Percentiles rank a stretch among this genome's conserved stretches.
Conservation (phyloP, 2,113 vertebrate species). For the Bungarus multicinctus region DNA sequence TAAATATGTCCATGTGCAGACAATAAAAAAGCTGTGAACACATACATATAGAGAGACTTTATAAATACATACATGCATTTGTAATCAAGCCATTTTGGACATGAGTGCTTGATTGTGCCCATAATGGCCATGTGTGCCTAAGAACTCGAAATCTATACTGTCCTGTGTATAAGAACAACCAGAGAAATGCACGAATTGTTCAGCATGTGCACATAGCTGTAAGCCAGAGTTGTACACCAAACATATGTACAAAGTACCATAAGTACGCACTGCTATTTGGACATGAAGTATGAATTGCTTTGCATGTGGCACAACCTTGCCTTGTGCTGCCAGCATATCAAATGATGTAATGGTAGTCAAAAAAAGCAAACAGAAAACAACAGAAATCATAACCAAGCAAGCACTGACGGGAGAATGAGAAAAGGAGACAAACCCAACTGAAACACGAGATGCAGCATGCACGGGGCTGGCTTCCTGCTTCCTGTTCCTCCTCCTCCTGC, state of each 20-base stretch:
- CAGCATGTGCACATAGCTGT: background rate
- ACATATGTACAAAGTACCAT: background rate
- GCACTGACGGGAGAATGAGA: slow-evolving; percentile 31
- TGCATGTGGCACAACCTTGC: background rate
- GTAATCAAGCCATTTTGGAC: background rate
- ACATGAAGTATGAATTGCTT: background rate
- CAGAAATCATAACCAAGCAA: background rate
- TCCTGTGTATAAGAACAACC: background rate
- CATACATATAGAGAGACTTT: background rate
- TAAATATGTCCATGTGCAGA: background rate
- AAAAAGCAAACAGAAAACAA: slow-evolving; percentile 4
- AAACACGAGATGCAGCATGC: slow-evolving; percentile 32
- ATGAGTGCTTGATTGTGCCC: background rate
- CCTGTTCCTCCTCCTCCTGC: slow-evolving; percentile 15
- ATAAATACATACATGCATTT: background rate
- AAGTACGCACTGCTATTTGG: background rate
- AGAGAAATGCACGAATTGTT: background rate
- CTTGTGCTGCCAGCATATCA: background rate
- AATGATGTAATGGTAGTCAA: slow-evolving; percentile 20
- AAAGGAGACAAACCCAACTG: slow-evolving; percentile 36
- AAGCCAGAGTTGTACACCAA: background rate
- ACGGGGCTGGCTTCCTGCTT: slow-evolving; percentile 7
- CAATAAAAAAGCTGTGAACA: background rate
- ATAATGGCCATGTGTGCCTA: background rate
- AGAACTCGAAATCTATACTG: background rate